Percentiles rank a stretch among this genome's conserved stretches.
Conservation (phyloP, 2,113 vertebrate species). For the Microtus ochrogaster region DNA sequence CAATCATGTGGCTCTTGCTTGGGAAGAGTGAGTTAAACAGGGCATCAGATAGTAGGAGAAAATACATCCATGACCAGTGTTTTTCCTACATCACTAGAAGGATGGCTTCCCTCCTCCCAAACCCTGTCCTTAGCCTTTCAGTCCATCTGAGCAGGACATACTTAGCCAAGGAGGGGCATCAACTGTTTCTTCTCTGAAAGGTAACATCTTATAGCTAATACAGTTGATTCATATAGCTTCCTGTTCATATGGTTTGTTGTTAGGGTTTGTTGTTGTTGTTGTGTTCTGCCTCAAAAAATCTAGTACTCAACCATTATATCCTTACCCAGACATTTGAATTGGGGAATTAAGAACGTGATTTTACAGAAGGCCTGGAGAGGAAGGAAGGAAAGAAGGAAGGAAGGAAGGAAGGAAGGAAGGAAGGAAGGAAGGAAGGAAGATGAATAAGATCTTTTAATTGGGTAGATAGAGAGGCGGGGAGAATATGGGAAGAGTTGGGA, state of each 20-base stretch:
- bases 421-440: rapidly evolving
- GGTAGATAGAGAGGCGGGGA: not conserved
- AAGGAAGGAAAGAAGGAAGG: not conserved
- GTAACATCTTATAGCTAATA: not conserved
- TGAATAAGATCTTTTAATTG: not conserved
- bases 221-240: not conserved
- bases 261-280: not conserved
- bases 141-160: not conserved
- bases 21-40: not conserved
- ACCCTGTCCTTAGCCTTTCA: not conserved
- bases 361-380: not conserved
- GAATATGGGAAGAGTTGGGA: not conserved
- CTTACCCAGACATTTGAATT: not conserved
- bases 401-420: not conserved
- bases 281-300: not conserved
- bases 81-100: conserved; percentile 25
- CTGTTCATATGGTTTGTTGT: not conserved
- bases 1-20: not conserved
- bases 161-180: conserved; percentile 2
- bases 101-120: not conserved
- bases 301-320: not conserved
- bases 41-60: not conserved
- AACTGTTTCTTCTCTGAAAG: not conserved
- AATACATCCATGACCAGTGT: not conserved
- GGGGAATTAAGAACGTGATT: conserved; percentile 18